Percentiles rank a stretch among this genome's conserved stretches.
phyloP scores from a whole-genome alignment of 2,797 vertebrate species.

The Galagoides demidoff region DNA sequence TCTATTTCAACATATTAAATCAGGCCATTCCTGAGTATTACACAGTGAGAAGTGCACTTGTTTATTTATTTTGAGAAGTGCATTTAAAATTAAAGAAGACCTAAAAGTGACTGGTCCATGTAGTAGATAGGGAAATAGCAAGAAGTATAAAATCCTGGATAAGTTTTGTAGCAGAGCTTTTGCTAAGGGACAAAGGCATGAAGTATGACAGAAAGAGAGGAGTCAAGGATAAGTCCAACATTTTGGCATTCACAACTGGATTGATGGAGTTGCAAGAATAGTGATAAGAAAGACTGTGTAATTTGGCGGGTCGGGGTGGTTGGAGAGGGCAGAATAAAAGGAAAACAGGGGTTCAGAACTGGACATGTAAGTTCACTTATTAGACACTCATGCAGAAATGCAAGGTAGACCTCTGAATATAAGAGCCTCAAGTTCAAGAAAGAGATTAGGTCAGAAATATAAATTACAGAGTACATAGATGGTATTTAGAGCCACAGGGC shows the following conservation, averaged over 20 bases:
- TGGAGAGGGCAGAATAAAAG: not conserved
- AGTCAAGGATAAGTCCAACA: not conserved
- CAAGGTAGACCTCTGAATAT: not conserved
- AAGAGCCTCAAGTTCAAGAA: not conserved
- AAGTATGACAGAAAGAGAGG: not conserved
- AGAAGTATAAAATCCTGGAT: not conserved
- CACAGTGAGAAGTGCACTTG: not conserved
- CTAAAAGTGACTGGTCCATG: not conserved
- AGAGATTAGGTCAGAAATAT: not conserved
- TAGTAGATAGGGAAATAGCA: not conserved
- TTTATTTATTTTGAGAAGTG: no score
- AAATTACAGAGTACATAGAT: not conserved
- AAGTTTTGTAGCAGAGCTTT: not conserved
- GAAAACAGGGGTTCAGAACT: not conserved
- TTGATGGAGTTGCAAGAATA: not conserved
- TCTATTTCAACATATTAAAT: not conserved
- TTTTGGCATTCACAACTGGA: not conserved
- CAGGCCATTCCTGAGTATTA: not conserved
- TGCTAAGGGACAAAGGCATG: not conserved
- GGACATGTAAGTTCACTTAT: not conserved
- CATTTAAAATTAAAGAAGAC: not conserved
- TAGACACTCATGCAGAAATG: not conserved
- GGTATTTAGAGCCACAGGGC: not conserved
- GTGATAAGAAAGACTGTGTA: not conserved
- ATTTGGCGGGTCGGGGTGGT: not conserved